Evolutionary conservation across 1,140 invertebrate species (phyloP).

Genomic region (Leptinotarsa defecta): DNA sequence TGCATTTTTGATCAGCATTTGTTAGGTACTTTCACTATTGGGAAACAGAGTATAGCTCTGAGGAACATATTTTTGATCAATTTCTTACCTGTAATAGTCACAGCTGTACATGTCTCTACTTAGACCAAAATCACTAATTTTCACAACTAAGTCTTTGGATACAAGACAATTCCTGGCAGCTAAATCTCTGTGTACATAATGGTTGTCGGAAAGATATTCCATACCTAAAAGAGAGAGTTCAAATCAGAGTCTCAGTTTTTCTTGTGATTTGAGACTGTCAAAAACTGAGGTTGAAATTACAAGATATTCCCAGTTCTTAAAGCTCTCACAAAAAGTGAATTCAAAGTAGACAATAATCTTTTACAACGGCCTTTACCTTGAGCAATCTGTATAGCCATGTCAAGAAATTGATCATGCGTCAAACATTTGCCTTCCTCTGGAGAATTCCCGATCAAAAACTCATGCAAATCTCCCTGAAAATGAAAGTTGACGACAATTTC

Average conservation of each 20-base stretch:
- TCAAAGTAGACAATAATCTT: neutral
- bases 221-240: slow-evolving; percentile 66
- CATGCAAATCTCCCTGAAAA: slow-evolving; percentile 86
- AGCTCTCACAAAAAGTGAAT: neutral
- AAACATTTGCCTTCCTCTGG: slow-evolving; percentile 78
- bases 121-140: slow-evolving; percentile 96
- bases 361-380: slow-evolving; percentile 61
- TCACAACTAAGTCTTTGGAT: slow-evolving; percentile 89
- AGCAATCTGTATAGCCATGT: slow-evolving; percentile 89
- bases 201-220: slow-evolving; percentile 93
- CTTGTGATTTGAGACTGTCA: no score
- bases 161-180: slow-evolving; percentile 96
- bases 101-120: slow-evolving; percentile 91
- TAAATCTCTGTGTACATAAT: slow-evolving; percentile 96
- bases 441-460: slow-evolving; percentile 89
- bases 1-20: neutral
- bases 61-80: neutral
- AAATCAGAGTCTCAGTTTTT: no score
- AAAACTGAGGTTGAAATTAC: neutral
- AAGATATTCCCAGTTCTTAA: slow-evolving; percentile 17
- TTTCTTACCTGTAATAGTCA: slow-evolving; percentile 70
- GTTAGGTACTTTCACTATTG: neutral
- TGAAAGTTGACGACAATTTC: neutral
- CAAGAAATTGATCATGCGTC: slow-evolving; percentile 79
- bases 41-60: no score